Base-by-base conservation (phyloP, 2,797 vertebrate genomes). In the Echiichthys vipera region DNA sequence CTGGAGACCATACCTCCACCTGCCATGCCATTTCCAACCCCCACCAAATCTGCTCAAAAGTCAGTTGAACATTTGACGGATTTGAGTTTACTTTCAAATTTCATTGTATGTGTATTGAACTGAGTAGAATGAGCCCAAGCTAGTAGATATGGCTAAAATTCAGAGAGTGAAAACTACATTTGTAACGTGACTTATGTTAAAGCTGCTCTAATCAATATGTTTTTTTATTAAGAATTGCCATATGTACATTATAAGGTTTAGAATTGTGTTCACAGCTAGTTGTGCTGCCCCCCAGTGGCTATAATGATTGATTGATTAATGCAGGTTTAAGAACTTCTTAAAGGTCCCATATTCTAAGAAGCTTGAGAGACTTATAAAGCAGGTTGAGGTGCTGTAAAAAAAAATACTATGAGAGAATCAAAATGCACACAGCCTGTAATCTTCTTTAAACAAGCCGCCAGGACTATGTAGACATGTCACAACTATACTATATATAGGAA, bases 31-130 rank as follows among this genome's bases (percentile, higher is more conserved):
- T 83, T 87, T 80, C 92, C 85, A 78, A 91, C 64, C 32, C 75
- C 78, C 53, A 78, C 91, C 81, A 98, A 96, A 89, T 37, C 95
- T 22, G 83, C 93, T 53, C 97, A 96, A 81, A 98, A 95, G 98
- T 99, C 89, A 94, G 89, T 88, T 1, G 20, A 7, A 54, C 11
- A 22, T 43, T 37, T 14, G 1, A 6, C 27, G n/a, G n/a, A n/a
- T 49, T 10, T 61, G 24, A 18, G 13, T 51, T 54, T 12, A 27
- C n/a, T 14, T n/a, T 42, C 11, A 8, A 25, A 43, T 29, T 4
- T 34, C 5, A 55, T 14, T 43, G 20, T 24, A 49, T 57, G 30
- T 22, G 3, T 5, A 4, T n/a, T 40, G 39, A 11, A 34, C 17
- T 17, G 5, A 22, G 12, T 15, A 29, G 32, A 20, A 40, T 40